These are phyloP conservation scores for Regulus satrapa DNA, from an alignment of 2,113 vertebrate genomes.

Conservation along the genomic window DNA sequence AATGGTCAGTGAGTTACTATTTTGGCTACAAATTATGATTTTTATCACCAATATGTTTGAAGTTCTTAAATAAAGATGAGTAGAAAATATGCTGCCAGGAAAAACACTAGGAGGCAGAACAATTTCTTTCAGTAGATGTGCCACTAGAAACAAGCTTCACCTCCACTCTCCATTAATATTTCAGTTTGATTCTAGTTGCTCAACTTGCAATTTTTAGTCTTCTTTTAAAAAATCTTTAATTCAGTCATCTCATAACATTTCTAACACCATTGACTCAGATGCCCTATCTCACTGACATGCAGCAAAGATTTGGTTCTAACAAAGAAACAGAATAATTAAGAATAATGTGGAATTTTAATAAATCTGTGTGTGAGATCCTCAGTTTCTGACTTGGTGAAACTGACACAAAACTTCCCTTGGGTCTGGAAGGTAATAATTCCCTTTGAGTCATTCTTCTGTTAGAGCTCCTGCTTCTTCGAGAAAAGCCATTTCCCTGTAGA, in stretches of 20 bases:
- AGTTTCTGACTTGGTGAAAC: not conserved
- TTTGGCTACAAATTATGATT: not conserved
- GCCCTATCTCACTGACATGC: not conserved
- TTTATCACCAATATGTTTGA: not conserved
- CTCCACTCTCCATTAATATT: not conserved
- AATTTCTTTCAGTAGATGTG: not conserved
- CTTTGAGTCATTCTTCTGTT: conserved; percentile 8
- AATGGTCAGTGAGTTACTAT: not conserved
- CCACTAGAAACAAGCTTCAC: not conserved
- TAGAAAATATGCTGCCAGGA: not conserved
- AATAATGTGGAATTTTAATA: not conserved
- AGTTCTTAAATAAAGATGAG: not conserved
- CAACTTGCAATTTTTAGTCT: not conserved
- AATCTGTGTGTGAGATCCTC: not conserved
- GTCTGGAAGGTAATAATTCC: not conserved
- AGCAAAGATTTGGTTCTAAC: not conserved
- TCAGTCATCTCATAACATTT: not conserved
- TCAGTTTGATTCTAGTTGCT: not conserved
- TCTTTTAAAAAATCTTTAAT: not conserved
- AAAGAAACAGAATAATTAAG: not conserved
- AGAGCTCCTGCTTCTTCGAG: not conserved
- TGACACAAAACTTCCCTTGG: not conserved
- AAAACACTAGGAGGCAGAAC: not conserved
- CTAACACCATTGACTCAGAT: not conserved
- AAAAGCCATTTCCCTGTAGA: not conserved